A percentile compares a stretch with the other conserved stretches of the same genome.
These are phyloP conservation scores for Lordiphosa mommai DNA, from an alignment of 1,140 invertebrate species.

Conservation along the genomic window DNA sequence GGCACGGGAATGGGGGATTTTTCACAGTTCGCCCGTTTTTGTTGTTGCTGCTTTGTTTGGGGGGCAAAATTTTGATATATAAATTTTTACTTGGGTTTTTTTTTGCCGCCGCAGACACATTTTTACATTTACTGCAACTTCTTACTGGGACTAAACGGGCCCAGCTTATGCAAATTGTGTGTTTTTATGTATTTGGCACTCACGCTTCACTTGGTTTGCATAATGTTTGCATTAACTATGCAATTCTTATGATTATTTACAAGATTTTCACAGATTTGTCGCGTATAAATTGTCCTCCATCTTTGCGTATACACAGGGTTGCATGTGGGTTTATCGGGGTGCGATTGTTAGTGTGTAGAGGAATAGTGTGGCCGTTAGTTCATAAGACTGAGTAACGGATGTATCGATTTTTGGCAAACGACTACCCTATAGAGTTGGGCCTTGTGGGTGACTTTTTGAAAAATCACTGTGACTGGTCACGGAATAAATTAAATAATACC, in stretches of 20 bases:
- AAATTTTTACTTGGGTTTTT: constrained; percentile 61
- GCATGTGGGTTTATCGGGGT: no score
- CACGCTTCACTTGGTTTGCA: constrained; percentile 51
- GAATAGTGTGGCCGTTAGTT: no score
- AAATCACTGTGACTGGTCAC: no score
- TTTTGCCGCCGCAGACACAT: constrained; percentile 65
- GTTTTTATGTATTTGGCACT: constrained; percentile 29
- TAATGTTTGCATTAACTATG: constrained; percentile 60
- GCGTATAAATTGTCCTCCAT: not conserved
- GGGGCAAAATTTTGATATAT: constrained; percentile 58
- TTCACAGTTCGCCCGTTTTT: constrained; percentile 9
- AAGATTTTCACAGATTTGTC: constrained; percentile 48
- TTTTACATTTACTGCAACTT: no score
- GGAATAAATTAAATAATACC: no score
- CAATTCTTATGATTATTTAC: constrained; percentile 67
- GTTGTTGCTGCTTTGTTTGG: constrained; percentile 30
- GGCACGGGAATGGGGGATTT: no score
- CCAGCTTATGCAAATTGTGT: constrained; percentile 10
- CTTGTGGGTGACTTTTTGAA: no score
- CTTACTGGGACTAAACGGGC: constrained; percentile 11
- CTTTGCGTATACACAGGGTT: no score
- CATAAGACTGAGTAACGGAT: no score
- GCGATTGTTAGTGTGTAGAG: no score
- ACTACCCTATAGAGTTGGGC: no score
- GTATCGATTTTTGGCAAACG: no score